Percentiles rank a stretch among this genome's conserved stretches.
phyloP scores from a whole-genome alignment of 2,797 vertebrate species.

The Danio aesculapii region DNA sequence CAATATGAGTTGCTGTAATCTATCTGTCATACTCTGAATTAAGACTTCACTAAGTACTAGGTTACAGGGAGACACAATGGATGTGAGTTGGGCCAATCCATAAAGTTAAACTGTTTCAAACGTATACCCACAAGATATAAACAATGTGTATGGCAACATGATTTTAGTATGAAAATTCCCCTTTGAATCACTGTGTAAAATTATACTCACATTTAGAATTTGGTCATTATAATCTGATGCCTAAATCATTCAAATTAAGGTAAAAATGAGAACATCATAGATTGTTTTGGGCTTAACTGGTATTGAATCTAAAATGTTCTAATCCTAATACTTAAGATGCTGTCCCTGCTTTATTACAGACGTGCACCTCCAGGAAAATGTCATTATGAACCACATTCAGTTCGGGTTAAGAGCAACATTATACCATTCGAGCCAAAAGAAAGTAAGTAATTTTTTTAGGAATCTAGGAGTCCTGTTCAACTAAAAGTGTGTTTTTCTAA shows the following conservation, averaged over 20 bases:
- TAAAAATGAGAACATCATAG: neutral
- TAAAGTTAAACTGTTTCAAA: neutral
- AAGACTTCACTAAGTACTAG: slow-evolving; percentile 14
- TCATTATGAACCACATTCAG: slow-evolving; percentile 80
- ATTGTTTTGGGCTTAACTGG: neutral
- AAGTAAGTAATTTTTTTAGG: slow-evolving; percentile 80
- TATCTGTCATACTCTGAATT: slow-evolving; percentile 50
- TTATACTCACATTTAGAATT: neutral
- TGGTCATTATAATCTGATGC: neutral
- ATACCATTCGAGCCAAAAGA: slow-evolving; percentile 87
- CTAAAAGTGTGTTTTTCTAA: slow-evolving; percentile 10
- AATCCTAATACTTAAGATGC: neutral
- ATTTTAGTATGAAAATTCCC: neutral
- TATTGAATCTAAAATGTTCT: neutral
- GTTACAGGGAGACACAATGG: neutral
- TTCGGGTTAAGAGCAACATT: slow-evolving; percentile 85
- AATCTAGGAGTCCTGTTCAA: neutral
- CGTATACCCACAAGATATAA: neutral
- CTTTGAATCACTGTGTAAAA: neutral
- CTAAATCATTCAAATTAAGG: neutral
- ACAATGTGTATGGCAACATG: neutral
- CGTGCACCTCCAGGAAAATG: slow-evolving; percentile 91
- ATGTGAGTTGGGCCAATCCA: neutral
- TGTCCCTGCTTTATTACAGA: slow-evolving; percentile 74
- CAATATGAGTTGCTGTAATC: slow-evolving; percentile 43